Evolutionary conservation across 2,888 invertebrate species (phyloP).

Genomic region (Acholoe squamosa): DNA sequence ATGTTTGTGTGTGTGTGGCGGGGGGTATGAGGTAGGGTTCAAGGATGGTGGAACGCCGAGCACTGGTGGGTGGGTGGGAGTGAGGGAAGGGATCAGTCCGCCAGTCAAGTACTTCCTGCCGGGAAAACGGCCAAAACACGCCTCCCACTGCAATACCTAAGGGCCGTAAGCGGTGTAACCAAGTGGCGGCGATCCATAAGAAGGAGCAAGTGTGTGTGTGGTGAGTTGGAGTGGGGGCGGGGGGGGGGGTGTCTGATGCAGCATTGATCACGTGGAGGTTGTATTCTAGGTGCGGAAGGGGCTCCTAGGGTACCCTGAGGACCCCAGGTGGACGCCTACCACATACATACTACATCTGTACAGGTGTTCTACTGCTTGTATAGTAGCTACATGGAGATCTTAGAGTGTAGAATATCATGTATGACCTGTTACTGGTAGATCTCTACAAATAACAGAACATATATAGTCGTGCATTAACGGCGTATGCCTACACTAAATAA

Average conservation of each 20-base stretch:
- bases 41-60: not conserved
- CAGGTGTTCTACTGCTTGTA: not conserved
- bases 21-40: not conserved
- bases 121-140: constrained; percentile 62
- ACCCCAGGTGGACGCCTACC: constrained; percentile 3
- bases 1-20: not conserved
- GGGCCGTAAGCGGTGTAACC: constrained; percentile 61
- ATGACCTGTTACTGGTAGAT: too few species aligned
- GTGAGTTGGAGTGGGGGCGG: too few species aligned
- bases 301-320: not conserved
- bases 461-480: too few species aligned
- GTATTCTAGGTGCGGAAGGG: not conserved
- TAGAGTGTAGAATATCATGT: too few species aligned
- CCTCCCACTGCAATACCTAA: constrained; percentile 57
- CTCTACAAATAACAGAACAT: too few species aligned
- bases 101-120: constrained; percentile 62
- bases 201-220: not conserved
- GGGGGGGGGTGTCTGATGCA: constrained; percentile 8
- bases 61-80: not conserved
- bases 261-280: constrained; percentile 37
- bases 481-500: too few species aligned
- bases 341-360: not conserved
- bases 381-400: too few species aligned
- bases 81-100: constrained; percentile 32
- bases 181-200: constrained; percentile 54